Evolutionary conservation across 2,797 vertebrate species (phyloP), one percentile per base, ranked within the genome.

Genomic region (Pseudochirops cupreus): DNA sequence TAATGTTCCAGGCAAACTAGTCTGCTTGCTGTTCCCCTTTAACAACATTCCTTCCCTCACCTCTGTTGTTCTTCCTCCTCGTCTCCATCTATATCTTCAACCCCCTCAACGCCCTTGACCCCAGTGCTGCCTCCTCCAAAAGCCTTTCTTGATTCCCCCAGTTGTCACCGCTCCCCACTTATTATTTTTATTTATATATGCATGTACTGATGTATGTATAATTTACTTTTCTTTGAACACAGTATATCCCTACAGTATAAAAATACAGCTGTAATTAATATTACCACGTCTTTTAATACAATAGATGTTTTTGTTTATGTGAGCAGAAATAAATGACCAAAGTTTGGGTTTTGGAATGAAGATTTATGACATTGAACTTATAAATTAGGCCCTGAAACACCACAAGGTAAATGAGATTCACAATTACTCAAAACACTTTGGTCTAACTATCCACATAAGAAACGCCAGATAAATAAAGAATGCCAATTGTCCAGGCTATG

Each of bases 321-420:
- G 95, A 97, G 93, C 95, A 97, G 95, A 98, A 97, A 94, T 96
- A 95, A 95, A 93, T 97, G 97, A 98, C 95, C 96, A 57, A 95
- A 92, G 96, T 97, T 97, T 58, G 0, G 13, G 14, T n/a, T 67
- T 67, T 67, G 1, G 33, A 67, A 67, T n/a, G 62, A 67, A 67
- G 31, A 67, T 67, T n/a, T 67, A 18, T 67, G 62, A n/a, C 33
- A 18, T 6, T 74, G 33, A 74, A 74, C 62, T 74, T 74, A n/a
- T n/a, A 74, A 74, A 74, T 74, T 74, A 74, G n/a, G 16, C 16
- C 33, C 14, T 74, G 33, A 74, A 39, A 74, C 33, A 18, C 5
- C n/a, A 16, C 62, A 74, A 74, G 62, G 33, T 74, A 18, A 74
- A 74, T 39, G 33, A 74, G n/a, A 74, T 74, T 74, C 62, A 74